Percentiles rank a stretch among this genome's conserved stretches.
These are phyloP conservation scores for Capromys pilorides DNA, from an alignment of 2,797 vertebrate genomes.

Conservation along the genomic window DNA sequence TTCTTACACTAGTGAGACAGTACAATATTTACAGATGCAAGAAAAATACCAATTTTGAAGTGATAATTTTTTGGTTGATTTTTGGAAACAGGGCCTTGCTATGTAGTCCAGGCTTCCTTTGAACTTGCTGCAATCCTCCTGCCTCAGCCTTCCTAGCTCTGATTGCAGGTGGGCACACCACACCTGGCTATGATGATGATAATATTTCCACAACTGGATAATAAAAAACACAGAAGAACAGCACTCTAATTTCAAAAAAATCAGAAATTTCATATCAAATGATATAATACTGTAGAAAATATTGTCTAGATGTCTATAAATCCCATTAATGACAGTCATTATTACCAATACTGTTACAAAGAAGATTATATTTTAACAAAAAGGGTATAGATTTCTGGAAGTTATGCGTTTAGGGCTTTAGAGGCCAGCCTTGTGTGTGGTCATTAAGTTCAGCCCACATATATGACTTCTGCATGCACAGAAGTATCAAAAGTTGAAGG, in stretches of 20 bases:
- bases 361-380: background rate
- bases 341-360: background rate
- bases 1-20: too few relatives aligned
- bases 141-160: background rate
- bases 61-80: background rate
- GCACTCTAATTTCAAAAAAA: background rate
- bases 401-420: background rate
- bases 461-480: background rate
- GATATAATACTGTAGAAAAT: background rate
- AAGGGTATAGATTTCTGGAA: background rate
- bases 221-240: background rate
- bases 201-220: background rate
- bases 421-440: background rate
- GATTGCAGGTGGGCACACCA: background rate
- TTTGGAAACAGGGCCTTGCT: background rate
- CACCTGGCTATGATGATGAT: background rate
- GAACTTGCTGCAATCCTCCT: background rate
- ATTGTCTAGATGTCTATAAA: background rate
- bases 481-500: background rate
- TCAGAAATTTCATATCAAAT: background rate
- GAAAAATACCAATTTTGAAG: background rate
- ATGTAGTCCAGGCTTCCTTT: background rate
- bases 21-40: too few relatives aligned
- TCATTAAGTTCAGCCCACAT: background rate
- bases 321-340: background rate